Base-by-base conservation (phyloP, 2,797 vertebrate species). In the Brotula barbata region DNA sequence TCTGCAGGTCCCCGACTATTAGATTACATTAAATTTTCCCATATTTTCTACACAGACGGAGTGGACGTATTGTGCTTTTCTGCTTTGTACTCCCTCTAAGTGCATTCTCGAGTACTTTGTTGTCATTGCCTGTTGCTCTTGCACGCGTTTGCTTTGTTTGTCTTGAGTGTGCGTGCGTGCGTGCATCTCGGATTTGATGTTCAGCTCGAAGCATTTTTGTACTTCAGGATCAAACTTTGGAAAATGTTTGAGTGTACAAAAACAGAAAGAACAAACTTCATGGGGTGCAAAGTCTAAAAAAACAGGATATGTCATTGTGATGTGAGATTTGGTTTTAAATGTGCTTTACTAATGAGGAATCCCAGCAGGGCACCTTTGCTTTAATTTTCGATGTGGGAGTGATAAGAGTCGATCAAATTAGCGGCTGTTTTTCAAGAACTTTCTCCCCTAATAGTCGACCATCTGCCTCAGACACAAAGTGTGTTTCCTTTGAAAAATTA, bases 241-340 rank as follows among this genome's bases (percentile, higher is more conserved):
- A 1, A 68, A 56, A 59, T 45, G 36, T 59, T 65, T 53, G n/a
- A 11, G 33, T 45, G 57, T 15, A 16, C 28, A 66, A 71, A 48
- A 76, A 51, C 36, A 75, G 49, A 62, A 72, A 64, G 48, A 6
- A 33, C 31, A 57, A 78, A 53, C 70, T 61, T 48, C 50, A 64
- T 45, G 51, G 48, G 65, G 31, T 43, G 36, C 39, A 45, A 64
- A 17, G 33, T 71, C 71, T 64, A 73, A 81, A 33, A 81, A 60
- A 83, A 79, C 64, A 51, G 50, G n/a, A 82, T 85, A 83, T 81
- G 56, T 85, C 70, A 71, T 78, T 75, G 68, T 68, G 55, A 36
- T 66, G 55, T 64, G 56, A 77, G 65, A 81, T 83, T 82, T 63
- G 63, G 63, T 65, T 64, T 80, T 81, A 63, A 85, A 73, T 68